Conservation (phyloP, 2,888 invertebrate species). For the Tiphia femorata region DNA sequence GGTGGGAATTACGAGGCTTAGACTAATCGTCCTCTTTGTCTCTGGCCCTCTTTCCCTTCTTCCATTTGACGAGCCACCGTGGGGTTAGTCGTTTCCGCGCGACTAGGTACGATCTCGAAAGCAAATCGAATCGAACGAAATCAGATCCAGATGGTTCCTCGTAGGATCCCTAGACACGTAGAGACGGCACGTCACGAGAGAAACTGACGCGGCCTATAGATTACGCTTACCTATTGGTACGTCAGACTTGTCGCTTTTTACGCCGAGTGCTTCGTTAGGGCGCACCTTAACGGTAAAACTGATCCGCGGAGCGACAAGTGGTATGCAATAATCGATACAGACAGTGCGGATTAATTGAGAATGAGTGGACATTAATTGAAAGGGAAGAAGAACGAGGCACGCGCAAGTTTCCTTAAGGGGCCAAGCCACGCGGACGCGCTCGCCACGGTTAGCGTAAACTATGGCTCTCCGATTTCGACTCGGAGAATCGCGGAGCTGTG, state of each 20-base stretch:
- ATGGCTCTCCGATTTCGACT: too few species aligned
- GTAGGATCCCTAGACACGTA: too few species aligned
- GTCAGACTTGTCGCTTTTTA: conserved; percentile 35
- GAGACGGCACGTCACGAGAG: too few species aligned
- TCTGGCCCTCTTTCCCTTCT: too few species aligned
- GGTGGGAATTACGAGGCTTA: too few species aligned
- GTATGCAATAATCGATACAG: conserved; percentile 58
- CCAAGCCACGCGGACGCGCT: conserved; percentile 23
- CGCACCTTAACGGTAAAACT: conserved; percentile 38
- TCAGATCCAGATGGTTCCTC: too few species aligned
- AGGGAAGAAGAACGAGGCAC: conserved; percentile 49
- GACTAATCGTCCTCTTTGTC: too few species aligned
- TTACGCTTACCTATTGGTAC: conserved; percentile 34
- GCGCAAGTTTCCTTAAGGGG: conserved; percentile 54
- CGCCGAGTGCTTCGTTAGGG: conserved; percentile 33
- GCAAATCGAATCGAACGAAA: too few species aligned
- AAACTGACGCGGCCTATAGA: too few species aligned
- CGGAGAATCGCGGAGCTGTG: conserved; percentile 34
- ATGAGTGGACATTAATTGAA: conserved; percentile 61
- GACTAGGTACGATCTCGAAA: too few species aligned
- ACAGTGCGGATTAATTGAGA: conserved; percentile 61
- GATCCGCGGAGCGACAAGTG: conserved; percentile 46
- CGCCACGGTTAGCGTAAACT: conserved; percentile 6
- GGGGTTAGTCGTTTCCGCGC: too few species aligned
- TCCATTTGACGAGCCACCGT: too few species aligned